Evolutionary conservation across 2,888 invertebrate genomes (phyloP).

Genomic region (Rhagium mordax): DNA sequence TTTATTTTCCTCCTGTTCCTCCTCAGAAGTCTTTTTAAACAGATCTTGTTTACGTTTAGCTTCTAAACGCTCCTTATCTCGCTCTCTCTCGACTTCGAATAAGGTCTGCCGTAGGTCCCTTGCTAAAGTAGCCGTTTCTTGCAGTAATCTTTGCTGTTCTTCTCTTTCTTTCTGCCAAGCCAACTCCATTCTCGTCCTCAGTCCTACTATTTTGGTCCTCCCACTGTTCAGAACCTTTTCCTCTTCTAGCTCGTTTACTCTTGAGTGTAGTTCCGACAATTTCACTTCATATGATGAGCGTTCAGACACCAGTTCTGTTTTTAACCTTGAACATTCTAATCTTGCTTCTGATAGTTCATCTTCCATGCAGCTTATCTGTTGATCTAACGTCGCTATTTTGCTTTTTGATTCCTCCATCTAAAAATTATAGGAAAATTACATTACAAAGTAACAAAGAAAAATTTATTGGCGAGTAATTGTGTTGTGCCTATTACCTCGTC

Average conservation of each 20-base stretch:
- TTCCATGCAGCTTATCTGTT: slow-evolving; percentile 88
- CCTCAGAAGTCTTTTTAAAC: slow-evolving; percentile 86
- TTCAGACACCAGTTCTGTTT: slow-evolving; percentile 92
- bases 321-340: slow-evolving; percentile 85
- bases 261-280: slow-evolving; percentile 89
- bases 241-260: slow-evolving; percentile 91
- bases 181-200: slow-evolving; percentile 89
- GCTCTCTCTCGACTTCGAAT: slow-evolving; percentile 91
- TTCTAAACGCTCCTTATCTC: slow-evolving; percentile 91
- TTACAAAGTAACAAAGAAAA: no score
- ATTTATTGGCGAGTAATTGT: no score
- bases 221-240: slow-evolving; percentile 88
- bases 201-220: slow-evolving; percentile 87
- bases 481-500: slow-evolving; percentile 83
- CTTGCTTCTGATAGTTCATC: slow-evolving; percentile 91
- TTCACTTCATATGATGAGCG: slow-evolving; percentile 89
- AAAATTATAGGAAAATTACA: slow-evolving; percentile 33
- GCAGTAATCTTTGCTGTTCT: slow-evolving; percentile 90
- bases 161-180: slow-evolving; percentile 96
- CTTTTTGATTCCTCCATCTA: slow-evolving; percentile 80
- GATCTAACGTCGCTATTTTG: slow-evolving; percentile 83
- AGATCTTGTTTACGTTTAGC: slow-evolving; percentile 89
- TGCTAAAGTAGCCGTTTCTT: slow-evolving; percentile 92
- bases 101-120: slow-evolving; percentile 90
- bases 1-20: slow-evolving; percentile 91